These are phyloP conservation scores for Lepus timidus DNA, from an alignment of 2,113 vertebrate species.

Conservation along the genomic window DNA sequence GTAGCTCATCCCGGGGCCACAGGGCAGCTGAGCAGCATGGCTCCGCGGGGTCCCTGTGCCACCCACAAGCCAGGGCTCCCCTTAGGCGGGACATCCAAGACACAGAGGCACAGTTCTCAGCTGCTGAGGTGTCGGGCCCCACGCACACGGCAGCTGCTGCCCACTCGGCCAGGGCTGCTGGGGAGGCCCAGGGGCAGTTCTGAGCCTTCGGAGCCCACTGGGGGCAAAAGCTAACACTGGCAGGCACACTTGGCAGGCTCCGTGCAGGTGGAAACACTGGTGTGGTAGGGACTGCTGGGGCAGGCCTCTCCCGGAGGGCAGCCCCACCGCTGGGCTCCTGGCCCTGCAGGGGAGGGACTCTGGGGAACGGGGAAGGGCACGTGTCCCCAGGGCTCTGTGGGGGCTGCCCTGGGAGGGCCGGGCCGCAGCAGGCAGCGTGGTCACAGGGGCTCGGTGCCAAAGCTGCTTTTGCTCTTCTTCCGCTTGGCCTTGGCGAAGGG, in stretches of 20 bases:
- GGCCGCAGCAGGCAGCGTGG: neutral
- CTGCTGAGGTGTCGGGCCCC: neutral
- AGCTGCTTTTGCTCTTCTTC: slow-evolving; percentile 89
- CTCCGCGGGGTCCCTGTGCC: neutral
- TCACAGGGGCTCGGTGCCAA: slow-evolving; percentile 82
- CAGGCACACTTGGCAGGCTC: neutral
- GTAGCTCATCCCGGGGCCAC: slow-evolving; percentile 6
- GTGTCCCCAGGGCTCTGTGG: slow-evolving; percentile 4
- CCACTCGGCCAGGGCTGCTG: neutral
- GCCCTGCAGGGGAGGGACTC: neutral
- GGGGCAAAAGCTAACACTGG: neutral
- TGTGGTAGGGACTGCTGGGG: rapidly evolving
- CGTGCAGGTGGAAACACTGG: neutral
- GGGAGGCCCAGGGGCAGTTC: neutral
- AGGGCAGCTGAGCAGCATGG: neutral
- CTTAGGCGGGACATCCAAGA: neutral
- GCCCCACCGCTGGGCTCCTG: neutral
- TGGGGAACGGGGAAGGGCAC: neutral
- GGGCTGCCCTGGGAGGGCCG: neutral
- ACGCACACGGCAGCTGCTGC: neutral
- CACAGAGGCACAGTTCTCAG: neutral
- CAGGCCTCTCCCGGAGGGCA: neutral
- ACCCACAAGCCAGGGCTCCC: neutral
- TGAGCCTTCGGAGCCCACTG: neutral
- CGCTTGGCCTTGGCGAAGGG: slow-evolving; percentile 87